Base-by-base conservation (phyloP, 2,888 invertebrate genomes). In the Lathronympha strigana region DNA sequence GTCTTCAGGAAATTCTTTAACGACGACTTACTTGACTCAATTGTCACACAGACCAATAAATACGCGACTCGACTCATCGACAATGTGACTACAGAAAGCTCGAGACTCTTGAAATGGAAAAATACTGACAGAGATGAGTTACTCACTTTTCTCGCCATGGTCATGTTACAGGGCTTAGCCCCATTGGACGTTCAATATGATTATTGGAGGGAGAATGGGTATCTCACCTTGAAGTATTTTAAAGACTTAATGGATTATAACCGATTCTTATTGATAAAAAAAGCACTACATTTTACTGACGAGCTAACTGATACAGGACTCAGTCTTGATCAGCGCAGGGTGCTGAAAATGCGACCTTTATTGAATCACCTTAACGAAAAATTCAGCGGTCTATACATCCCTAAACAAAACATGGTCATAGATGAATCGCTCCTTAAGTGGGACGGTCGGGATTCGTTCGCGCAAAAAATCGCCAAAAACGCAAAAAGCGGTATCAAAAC, bases 161-260 rank as follows among this genome's bases (percentile, higher is more conserved):
- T 67, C 53, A 47, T 67, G 19, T 49, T 67, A 5, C 63, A 67
- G n/a, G 67, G 63, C n/a, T 25, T 58, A 38, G 53, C 58, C 21
- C 49, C 67, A 6, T 13, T 61, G 11, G 66, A 28, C 43, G 68
- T 66, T 15, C 47, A 58, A 54, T 54, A 53, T 36, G 66, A 53
- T 40, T 66, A 25, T 51, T 51, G 31, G 31, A 31, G 4, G 6
- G 50, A 51, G 33, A 51, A 51, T 1, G 50, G 50, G 0, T 51
- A 67, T 45, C 68, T 68, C 36, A 68, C 63, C 17, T 60, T 68
- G 11, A 66, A 63, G 50, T 68, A 66, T 23, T 68, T 67, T 28
- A 60, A 54, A 45, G 15, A 60, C 1, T 36, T 67, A 6, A 68
- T 66, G 68, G n/a, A 66, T 6, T 68, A 64, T 36, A 67, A 67